These are phyloP conservation scores for Eueremaeus valkanovi DNA, from an alignment of 2,888 invertebrate genomes.

Conservation along the genomic window DNA sequence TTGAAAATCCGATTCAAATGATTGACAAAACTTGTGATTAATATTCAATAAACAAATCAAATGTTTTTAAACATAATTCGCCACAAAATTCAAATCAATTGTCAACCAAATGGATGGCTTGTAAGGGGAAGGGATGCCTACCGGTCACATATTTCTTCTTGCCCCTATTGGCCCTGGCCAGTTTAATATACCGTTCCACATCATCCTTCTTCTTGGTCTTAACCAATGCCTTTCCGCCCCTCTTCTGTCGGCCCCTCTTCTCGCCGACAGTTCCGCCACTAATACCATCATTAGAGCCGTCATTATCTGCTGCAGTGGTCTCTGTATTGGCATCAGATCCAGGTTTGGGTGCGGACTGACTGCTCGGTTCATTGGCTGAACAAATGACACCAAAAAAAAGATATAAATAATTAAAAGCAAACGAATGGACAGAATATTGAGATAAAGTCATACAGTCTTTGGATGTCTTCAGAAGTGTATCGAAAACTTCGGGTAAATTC, in stretches of 20 bases:
- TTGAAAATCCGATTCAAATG: background rate
- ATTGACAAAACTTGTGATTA: background rate
- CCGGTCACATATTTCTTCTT: constrained; percentile 95
- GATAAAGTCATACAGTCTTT: background rate
- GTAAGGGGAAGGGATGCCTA: background rate
- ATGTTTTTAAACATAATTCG: no score
- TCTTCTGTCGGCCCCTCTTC: constrained; percentile 91
- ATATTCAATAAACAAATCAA: background rate
- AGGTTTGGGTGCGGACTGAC: background rate
- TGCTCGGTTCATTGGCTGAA: background rate
- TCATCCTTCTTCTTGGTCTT: constrained; percentile 83
- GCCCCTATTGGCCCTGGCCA: constrained; percentile 86
- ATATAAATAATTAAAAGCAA: no score
- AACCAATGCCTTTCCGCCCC: constrained; percentile 92
- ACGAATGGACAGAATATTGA: background rate
- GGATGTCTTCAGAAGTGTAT: constrained; percentile 51
- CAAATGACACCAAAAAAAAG: no score
- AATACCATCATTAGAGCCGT: constrained; percentile 50
- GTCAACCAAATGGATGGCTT: background rate
- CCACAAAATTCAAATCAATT: background rate
- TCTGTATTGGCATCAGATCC: background rate
- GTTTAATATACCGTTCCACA: constrained; percentile 70
- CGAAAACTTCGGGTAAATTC: constrained; percentile 87
- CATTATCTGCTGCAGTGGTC: constrained; percentile 42
- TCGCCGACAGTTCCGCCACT: no score